Base-by-base conservation (phyloP, 2,888 invertebrate species). In the Idaea biselata region DNA sequence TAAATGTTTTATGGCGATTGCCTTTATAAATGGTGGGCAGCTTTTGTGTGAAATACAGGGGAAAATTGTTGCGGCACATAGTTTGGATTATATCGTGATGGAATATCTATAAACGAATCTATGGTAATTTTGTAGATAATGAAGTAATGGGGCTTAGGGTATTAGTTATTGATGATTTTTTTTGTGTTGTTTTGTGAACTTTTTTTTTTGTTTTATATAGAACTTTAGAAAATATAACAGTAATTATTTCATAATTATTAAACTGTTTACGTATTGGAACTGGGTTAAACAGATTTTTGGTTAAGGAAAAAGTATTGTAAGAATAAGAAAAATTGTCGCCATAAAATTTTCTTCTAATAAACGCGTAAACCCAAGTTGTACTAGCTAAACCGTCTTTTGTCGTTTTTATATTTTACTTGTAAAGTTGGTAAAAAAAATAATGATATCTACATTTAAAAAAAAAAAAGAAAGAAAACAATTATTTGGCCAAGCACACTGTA, bases 1-100 rank as follows among this genome's bases (percentile, higher is more conserved):
- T 75, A 78, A 82, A 76, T 74, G 76, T 79, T 81, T 82, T 80
- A 82, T 80, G 77, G 74, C 73, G 69, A 73, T 75, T 77, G 72
- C 75, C 77, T 72, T 76, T 74, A 75, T 73, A 73, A 76, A 73
- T 71, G 80, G 80, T 63, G 64, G 57, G 66, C 68, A 72, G 71
- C 64, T 69, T 61, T 68, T 69, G 71, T 71, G 69, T 68, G 65
- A 68, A 68, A 68, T 70, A 67, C 60, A 67, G 66, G 58, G 65
- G 64, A 66, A 62, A 18, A 63, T n/a, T 58, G 63, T 61, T 62
- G 61, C 59, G 31, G 3, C 25, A 5, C n/a, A 55, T 11, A 62
- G 8, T 11, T 59, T 14, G 67, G 67, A 67, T 67, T 67, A 67
- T 64, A 60, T 64, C 57, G 58, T 59, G 67, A 67, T 65, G 63